Conservation (phyloP, 2,113 vertebrate genomes). For the Columba livia region DNA sequence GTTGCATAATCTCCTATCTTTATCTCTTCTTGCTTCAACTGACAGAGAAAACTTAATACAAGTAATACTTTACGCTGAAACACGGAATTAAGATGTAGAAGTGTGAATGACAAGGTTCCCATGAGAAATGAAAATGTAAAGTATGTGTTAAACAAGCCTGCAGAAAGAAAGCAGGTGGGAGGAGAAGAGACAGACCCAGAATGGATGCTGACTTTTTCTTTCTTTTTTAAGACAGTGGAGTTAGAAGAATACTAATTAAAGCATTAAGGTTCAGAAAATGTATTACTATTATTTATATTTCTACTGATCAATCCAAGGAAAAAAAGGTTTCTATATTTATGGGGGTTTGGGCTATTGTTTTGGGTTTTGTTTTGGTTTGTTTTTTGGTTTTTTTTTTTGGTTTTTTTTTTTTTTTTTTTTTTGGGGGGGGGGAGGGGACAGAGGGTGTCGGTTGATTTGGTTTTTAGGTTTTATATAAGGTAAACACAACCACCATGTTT, state of each 20-base stretch:
- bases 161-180: not conserved
- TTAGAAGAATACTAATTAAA: conserved; percentile 2
- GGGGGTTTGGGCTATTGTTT: not conserved
- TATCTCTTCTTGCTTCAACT: not conserved
- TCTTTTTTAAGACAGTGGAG: not conserved
- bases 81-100: conserved; percentile 59
- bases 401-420: not conserved
- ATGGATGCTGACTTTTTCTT: not conserved
- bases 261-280: not conserved
- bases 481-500: not conserved
- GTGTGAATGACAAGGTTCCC: not conserved
- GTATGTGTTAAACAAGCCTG: conserved; percentile 28
- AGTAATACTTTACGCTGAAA: conserved; percentile 25
- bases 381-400: not conserved
- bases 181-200: not conserved
- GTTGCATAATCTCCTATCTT: conserved; percentile 14
- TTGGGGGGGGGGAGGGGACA: accelerated
- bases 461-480: not conserved
- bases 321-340: not conserved
- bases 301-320: not conserved
- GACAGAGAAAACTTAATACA: conserved; percentile 30
- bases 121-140: conserved; percentile 58
- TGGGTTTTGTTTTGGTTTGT: not conserved
- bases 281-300: not conserved
- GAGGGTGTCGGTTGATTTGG: not conserved